Conservation (phyloP, 2,888 invertebrate species). For the Myopa testacea region DNA sequence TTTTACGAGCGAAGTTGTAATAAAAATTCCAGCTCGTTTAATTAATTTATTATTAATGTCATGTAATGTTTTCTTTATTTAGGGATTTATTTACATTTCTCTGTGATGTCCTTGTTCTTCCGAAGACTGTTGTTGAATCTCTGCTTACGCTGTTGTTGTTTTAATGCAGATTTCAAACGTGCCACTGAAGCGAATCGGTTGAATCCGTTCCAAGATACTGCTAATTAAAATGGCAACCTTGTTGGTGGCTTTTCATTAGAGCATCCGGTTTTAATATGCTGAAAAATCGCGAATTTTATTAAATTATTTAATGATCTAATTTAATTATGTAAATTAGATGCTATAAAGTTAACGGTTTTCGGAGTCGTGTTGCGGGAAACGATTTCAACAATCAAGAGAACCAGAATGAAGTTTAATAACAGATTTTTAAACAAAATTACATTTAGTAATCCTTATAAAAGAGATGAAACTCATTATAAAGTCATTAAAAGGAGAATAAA, state of each 20-base stretch:
- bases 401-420: too few relatives aligned
- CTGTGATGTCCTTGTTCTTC: neutral
- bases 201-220: neutral
- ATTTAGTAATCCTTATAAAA: too few relatives aligned
- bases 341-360: too few relatives aligned
- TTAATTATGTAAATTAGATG: too few relatives aligned
- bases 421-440: too few relatives aligned
- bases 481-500: too few relatives aligned
- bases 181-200: neutral
- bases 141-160: neutral
- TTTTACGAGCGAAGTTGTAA: neutral
- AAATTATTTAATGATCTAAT: too few relatives aligned
- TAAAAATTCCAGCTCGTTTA: constrained; percentile 1
- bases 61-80: neutral
- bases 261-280: neutral
- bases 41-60: neutral
- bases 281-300: too few relatives aligned
- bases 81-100: neutral
- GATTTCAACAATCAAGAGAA: too few relatives aligned
- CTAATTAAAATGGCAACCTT: neutral
- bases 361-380: too few relatives aligned
- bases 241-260: neutral
- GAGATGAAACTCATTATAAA: too few relatives aligned
- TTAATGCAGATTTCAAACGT: neutral
- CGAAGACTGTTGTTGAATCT: neutral